Percentiles rank a stretch among this genome's conserved stretches.
Conservation (phyloP, 2,113 vertebrate species). For the Boulengeromyrus knoepffleri region DNA sequence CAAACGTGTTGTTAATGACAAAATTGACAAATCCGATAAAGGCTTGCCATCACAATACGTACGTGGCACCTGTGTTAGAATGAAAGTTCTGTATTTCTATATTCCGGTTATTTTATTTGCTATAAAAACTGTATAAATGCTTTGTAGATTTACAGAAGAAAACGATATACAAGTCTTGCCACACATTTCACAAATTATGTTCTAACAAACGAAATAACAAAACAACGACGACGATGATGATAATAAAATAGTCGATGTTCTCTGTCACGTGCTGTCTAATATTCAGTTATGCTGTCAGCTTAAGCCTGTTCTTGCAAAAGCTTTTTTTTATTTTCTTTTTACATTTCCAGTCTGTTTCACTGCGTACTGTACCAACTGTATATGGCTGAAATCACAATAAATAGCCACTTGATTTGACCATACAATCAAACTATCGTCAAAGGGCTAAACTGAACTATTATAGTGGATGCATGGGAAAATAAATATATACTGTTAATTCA, state of each 20-base stretch:
- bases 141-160: background rate
- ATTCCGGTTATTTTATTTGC: background rate
- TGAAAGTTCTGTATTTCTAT: background rate
- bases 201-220: background rate
- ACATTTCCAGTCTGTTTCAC: background rate
- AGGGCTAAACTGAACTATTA: background rate
- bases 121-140: background rate
- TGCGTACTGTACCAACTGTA: background rate
- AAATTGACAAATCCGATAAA: background rate
- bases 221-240: background rate
- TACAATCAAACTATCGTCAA: background rate
- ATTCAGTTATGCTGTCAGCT: background rate
- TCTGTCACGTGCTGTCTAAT: background rate
- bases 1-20: background rate
- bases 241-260: background rate
- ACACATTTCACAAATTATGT: background rate
- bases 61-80: background rate
- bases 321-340: background rate
- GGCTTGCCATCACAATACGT: background rate
- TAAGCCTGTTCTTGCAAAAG: background rate
- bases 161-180: background rate
- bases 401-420: background rate
- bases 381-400: background rate
- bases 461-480: background rate
- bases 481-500: background rate